phyloP scores from a whole-genome alignment of 2,888 invertebrate genomes.

The Sthenelais limicola region DNA sequence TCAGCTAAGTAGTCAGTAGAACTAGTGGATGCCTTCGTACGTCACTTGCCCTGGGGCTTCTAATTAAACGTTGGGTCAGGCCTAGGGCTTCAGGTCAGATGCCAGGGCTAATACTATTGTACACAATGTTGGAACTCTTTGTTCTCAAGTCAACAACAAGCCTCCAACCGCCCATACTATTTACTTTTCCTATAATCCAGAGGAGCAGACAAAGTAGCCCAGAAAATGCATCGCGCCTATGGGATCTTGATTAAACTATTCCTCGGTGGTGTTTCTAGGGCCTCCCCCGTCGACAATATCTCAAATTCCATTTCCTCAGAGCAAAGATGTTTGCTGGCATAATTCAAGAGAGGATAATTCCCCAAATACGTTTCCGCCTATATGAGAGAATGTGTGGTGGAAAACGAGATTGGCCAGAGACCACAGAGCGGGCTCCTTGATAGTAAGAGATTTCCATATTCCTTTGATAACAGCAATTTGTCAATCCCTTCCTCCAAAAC shows the following conservation, averaged over 20 bases:
- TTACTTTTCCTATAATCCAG: no score
- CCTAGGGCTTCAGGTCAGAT: constrained; percentile 9
- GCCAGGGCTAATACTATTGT: constrained; percentile 33
- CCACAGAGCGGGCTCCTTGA: no score
- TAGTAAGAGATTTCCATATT: no score
- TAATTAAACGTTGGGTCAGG: constrained; percentile 19
- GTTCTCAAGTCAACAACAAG: constrained; percentile 14
- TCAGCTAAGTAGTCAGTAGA: not conserved
- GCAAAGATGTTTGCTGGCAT: no score
- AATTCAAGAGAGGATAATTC: no score
- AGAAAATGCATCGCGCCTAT: not conserved
- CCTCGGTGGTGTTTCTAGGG: not conserved
- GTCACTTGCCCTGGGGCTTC: constrained; percentile 29
- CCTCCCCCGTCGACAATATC: not conserved
- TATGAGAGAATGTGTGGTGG: no score
- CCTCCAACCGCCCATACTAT: no score
- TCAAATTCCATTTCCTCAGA: not conserved
- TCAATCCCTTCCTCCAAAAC: not conserved
- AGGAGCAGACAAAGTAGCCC: no score
- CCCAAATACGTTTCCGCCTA: no score
- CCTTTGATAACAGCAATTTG: no score
- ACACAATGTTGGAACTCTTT: constrained; percentile 24
- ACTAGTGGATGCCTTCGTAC: not conserved
- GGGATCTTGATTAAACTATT: not conserved
- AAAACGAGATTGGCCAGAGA: no score